phyloP scores from a whole-genome alignment of 2,113 vertebrate genomes.

The Bostrychus sinensis region DNA sequence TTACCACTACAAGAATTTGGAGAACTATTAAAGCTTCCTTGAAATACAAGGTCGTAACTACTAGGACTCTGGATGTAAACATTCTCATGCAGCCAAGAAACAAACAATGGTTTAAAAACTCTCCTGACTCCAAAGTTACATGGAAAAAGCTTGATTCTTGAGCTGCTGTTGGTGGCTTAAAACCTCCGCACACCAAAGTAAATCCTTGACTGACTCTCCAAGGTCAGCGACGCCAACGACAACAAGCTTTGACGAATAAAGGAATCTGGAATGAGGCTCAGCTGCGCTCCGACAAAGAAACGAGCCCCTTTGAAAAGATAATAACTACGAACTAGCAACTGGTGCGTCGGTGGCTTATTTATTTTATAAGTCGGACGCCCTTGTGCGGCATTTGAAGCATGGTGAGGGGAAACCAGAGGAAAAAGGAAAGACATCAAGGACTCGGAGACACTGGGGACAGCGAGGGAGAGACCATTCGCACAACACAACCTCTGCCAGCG shows the following conservation, averaged over 20 bases:
- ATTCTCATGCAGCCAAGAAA: conserved; percentile 1
- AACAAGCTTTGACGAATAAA: background rate
- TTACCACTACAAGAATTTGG: background rate
- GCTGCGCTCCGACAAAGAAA: background rate
- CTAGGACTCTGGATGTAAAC: background rate
- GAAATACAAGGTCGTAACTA: conserved; percentile 4
- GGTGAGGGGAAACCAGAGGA: conserved; percentile 83
- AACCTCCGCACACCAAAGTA: background rate
- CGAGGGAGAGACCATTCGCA: conserved; percentile 61
- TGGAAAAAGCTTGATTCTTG: background rate
- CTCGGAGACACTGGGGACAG: conserved; percentile 68
- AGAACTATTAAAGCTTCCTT: conserved; percentile 8
- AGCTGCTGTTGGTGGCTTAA: background rate
- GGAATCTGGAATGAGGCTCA: background rate
- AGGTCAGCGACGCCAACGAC: background rate
- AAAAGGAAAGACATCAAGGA: conserved; percentile 65
- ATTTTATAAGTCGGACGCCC: background rate
- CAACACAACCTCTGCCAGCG: conserved; percentile 29
- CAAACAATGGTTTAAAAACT: background rate
- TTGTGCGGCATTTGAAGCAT: conserved; percentile 86
- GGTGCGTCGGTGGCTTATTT: background rate
- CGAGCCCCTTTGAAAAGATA: background rate
- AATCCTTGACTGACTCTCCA: background rate
- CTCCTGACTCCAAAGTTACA: background rate
- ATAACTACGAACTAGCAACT: background rate